These are phyloP conservation scores for Chamaea fasciata DNA, from an alignment of 2,113 vertebrate genomes.

Conservation along the genomic window DNA sequence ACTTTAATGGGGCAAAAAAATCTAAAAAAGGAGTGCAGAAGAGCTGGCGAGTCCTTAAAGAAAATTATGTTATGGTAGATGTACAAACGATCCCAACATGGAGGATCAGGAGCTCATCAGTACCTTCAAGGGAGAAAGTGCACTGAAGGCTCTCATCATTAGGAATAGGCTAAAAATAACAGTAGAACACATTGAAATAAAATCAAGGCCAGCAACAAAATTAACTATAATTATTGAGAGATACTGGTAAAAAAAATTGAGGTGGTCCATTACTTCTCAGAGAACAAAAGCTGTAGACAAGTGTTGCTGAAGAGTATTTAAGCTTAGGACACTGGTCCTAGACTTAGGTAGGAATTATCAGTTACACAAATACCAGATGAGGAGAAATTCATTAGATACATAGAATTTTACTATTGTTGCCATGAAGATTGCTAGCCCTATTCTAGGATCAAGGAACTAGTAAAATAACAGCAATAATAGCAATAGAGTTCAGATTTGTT, in stretches of 20 bases:
- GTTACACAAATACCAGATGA: neutral
- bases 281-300: neutral
- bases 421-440: neutral
- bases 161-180: neutral
- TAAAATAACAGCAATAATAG: conserved; percentile 27
- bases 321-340: neutral
- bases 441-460: conserved; percentile 7
- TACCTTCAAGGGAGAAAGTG: neutral
- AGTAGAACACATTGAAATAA: neutral
- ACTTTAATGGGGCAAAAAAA: neutral
- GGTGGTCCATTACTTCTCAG: neutral
- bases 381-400: neutral
- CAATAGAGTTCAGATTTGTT: conserved; percentile 17
- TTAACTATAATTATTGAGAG: neutral
- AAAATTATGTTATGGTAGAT: neutral
- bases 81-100: neutral
- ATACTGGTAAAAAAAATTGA: neutral
- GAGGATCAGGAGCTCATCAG: neutral
- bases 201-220: neutral
- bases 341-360: neutral
- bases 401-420: neutral
- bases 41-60: neutral
- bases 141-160: neutral
- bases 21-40: neutral
- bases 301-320: neutral